A percentile compares a stretch with the other conserved stretches of the same genome.
phyloP scores from a whole-genome alignment of 1,140 invertebrate genomes.

The Capitella teleta region DNA sequence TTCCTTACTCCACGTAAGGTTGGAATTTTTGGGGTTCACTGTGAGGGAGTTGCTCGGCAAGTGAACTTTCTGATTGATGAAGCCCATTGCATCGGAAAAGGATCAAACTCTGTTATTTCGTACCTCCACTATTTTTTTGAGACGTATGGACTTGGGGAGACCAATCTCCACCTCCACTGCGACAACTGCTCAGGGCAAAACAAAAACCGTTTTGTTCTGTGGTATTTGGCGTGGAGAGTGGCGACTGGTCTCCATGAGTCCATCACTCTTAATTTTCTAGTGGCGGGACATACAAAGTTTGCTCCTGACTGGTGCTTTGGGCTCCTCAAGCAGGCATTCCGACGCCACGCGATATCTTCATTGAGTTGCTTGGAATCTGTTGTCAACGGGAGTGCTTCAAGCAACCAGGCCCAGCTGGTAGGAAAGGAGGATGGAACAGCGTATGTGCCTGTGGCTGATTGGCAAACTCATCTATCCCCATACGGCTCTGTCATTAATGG shows the following conservation, averaged over 20 bases:
- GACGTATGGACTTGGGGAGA: constrained; percentile 18
- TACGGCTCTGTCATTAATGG: too few species aligned
- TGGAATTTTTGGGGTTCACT: constrained; percentile 19
- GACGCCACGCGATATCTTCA: constrained; percentile 5
- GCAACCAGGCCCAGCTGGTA: constrained; percentile 6
- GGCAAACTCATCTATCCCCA: constrained; percentile 2
- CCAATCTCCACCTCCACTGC: constrained; percentile 15
- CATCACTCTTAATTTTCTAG: constrained; percentile 17
- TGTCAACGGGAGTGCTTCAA: not conserved
- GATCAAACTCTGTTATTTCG: constrained; percentile 19
- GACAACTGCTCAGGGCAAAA: constrained; percentile 24
- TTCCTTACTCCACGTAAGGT: constrained; percentile 18
- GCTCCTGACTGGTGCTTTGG: constrained; percentile 24
- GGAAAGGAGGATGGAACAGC: constrained; percentile 7
- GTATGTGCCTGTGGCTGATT: constrained; percentile 4
- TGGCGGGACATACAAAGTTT: constrained; percentile 24
- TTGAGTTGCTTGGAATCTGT: not conserved
- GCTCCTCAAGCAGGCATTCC: constrained; percentile 15
- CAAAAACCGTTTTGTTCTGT: constrained; percentile 20
- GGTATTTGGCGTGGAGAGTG: constrained; percentile 19
- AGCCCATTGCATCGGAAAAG: constrained; percentile 13
- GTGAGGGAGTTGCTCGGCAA: constrained; percentile 15
- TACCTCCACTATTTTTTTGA: constrained; percentile 18
- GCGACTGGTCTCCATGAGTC: constrained; percentile 11
- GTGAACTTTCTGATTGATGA: constrained; percentile 18